A percentile compares a stretch with the other conserved stretches of the same genome.
These are phyloP conservation scores for Conistra vaccinii DNA, from an alignment of 2,888 invertebrate genomes.

Conservation along the genomic window DNA sequence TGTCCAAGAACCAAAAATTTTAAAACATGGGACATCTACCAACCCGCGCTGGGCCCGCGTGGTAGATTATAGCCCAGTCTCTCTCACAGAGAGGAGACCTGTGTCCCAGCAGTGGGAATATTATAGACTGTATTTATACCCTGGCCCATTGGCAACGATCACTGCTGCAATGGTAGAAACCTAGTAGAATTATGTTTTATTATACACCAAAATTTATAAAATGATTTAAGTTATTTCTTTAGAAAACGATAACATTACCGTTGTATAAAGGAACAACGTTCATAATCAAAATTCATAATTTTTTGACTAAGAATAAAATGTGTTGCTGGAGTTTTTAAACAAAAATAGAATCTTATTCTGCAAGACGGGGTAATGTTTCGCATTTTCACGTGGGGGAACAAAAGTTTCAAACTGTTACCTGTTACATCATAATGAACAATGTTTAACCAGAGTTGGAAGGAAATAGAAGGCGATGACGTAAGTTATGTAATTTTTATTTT, in stretches of 20 bases:
- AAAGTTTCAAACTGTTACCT: constrained; percentile 8
- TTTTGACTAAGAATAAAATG: not conserved
- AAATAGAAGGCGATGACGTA: constrained; percentile 18
- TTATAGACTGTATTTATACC: no score
- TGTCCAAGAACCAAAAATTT: no score
- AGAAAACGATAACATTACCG: not conserved
- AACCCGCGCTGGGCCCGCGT: no score
- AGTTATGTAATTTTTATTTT: constrained; percentile 17
- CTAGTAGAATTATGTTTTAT: no score
- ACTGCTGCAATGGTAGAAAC: no score
- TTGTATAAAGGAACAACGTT: not conserved
- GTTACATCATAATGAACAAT: constrained; percentile 13
- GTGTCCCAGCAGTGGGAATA: no score
- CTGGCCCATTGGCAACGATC: no score
- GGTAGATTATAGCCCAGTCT: no score
- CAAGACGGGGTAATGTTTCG: not conserved
- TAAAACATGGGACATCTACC: no score
- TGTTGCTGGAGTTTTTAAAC: not conserved
- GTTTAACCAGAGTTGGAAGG: not conserved
- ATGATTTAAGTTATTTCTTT: not conserved
- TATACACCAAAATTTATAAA: not conserved
- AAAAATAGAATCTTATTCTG: constrained; percentile 11
- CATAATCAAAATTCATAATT: not conserved
- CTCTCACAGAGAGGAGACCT: no score
- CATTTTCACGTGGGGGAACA: constrained; percentile 6